These are phyloP conservation scores for Neosilurus mollespiculum DNA, from an alignment of 2,797 vertebrate genomes.

Conservation along the genomic window DNA sequence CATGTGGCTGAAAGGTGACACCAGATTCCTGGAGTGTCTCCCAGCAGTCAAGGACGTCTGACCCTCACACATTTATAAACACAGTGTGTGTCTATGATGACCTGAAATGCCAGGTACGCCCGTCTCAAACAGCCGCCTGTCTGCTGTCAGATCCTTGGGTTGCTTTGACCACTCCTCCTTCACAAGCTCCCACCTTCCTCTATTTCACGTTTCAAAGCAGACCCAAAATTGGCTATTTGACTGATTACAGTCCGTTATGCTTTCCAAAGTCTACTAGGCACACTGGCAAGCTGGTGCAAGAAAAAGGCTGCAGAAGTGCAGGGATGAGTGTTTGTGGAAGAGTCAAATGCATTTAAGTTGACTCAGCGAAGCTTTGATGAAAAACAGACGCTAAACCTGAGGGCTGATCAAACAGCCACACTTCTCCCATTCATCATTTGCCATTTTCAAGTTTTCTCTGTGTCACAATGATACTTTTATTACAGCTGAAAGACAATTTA, in stretches of 20 bases:
- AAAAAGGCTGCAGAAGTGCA: constrained; percentile 36
- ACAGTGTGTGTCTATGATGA: constrained; percentile 63
- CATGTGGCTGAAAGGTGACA: constrained; percentile 71
- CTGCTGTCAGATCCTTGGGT: constrained; percentile 29
- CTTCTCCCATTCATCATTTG: constrained; percentile 25
- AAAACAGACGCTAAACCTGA: constrained; percentile 13
- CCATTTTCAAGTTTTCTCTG: background rate
- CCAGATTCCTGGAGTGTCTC: constrained; percentile 71
- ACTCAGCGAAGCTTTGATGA: constrained; percentile 26
- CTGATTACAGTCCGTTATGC: constrained; percentile 43
- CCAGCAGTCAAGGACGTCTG: constrained; percentile 71
- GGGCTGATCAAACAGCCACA: constrained; percentile 23
- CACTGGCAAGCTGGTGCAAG: constrained; percentile 34
- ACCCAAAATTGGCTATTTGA: constrained; percentile 30
- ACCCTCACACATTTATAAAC: constrained; percentile 67
- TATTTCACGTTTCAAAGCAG: constrained; percentile 32
- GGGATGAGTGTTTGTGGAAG: constrained; percentile 16
- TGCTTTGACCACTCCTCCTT: constrained; percentile 18
- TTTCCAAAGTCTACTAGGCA: constrained; percentile 24
- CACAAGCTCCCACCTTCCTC: background rate
- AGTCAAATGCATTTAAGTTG: constrained; percentile 33
- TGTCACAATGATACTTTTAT: background rate
- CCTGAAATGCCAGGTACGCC: constrained; percentile 52
- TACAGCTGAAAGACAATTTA: background rate
- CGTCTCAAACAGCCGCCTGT: constrained; percentile 37